Percentiles rank a stretch among this genome's conserved stretches.
These are phyloP conservation scores for Vanacampus margaritifer DNA, from an alignment of 2,113 vertebrate species.

Conservation along the genomic window DNA sequence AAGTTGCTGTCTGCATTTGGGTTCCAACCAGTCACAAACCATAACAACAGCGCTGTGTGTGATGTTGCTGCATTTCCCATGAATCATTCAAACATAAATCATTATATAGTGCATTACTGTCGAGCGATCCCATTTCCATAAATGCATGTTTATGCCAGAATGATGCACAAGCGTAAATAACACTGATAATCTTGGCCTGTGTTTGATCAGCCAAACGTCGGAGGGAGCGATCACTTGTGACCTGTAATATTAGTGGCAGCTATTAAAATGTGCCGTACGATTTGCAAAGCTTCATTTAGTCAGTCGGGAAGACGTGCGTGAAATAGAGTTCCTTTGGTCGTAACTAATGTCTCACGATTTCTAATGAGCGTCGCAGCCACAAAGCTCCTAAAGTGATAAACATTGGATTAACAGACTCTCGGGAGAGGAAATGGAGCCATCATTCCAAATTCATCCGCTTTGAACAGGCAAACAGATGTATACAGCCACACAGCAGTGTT, in stretches of 20 bases:
- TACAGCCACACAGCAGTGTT: slow-evolving; percentile 15
- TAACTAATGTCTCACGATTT: slow-evolving; percentile 69
- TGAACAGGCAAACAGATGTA: slow-evolving; percentile 33
- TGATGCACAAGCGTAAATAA: slow-evolving; percentile 68
- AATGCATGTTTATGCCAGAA: slow-evolving; percentile 64
- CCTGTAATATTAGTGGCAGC: slow-evolving; percentile 66
- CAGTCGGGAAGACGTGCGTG: slow-evolving; percentile 64
- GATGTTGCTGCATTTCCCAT: slow-evolving; percentile 37
- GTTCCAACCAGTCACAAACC: neutral
- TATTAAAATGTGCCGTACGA: slow-evolving; percentile 67
- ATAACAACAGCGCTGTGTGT: slow-evolving; percentile 26
- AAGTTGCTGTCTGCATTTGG: neutral
- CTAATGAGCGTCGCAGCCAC: slow-evolving; percentile 54
- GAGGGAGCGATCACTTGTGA: slow-evolving; percentile 64
- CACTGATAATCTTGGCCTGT: slow-evolving; percentile 61
- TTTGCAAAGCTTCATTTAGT: slow-evolving; percentile 71
- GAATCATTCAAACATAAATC: slow-evolving; percentile 60
- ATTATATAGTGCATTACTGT: slow-evolving; percentile 66
- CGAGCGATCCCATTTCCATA: slow-evolving; percentile 63
- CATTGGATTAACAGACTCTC: slow-evolving; percentile 57
- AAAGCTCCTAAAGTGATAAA: slow-evolving; percentile 60
- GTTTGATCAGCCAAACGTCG: slow-evolving; percentile 68
- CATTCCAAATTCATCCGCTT: slow-evolving; percentile 50
- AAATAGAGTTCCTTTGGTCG: slow-evolving; percentile 70
- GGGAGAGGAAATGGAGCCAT: slow-evolving; percentile 58